A percentile compares a stretch with the other conserved stretches of the same genome.
These are phyloP conservation scores for Ptilorrhoa leucosticta DNA, from an alignment of 2,113 vertebrate genomes.

Conservation along the genomic window DNA sequence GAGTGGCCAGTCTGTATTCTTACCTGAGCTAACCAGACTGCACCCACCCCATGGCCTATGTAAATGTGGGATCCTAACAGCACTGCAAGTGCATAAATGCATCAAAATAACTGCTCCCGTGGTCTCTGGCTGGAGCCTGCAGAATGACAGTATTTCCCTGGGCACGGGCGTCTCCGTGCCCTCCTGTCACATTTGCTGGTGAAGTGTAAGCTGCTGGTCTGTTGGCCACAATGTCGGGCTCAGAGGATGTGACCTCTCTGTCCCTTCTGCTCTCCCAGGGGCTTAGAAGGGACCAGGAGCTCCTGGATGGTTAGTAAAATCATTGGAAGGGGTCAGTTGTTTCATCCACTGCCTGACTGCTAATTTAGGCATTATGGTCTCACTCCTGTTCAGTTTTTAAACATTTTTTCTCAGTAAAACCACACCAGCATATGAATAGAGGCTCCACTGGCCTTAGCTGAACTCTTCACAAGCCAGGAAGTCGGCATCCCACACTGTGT, in stretches of 20 bases:
- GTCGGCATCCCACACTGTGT: neutral
- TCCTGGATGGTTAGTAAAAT: neutral
- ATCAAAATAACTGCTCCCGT: neutral
- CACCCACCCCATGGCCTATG: neutral
- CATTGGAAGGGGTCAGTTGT: neutral
- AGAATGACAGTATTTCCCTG: neutral
- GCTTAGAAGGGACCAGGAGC: neutral
- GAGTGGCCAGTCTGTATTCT: neutral
- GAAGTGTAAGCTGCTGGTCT: neutral
- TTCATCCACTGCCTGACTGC: neutral
- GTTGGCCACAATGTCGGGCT: accelerated
- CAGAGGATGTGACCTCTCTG: neutral
- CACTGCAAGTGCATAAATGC: neutral
- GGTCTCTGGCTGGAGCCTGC: neutral
- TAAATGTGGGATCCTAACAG: neutral
- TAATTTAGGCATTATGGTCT: neutral
- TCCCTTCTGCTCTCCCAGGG: neutral
- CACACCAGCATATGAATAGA: neutral
- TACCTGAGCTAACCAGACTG: neutral
- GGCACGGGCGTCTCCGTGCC: neutral
- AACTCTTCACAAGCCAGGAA: neutral
- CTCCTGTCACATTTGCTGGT: neutral
- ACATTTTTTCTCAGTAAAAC: neutral
- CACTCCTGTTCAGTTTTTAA: neutral
- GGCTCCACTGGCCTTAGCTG: neutral